Percentiles rank a stretch among this genome's conserved stretches.
Conservation (phyloP, 2,888 invertebrate genomes). For the Nycteola revayana region DNA sequence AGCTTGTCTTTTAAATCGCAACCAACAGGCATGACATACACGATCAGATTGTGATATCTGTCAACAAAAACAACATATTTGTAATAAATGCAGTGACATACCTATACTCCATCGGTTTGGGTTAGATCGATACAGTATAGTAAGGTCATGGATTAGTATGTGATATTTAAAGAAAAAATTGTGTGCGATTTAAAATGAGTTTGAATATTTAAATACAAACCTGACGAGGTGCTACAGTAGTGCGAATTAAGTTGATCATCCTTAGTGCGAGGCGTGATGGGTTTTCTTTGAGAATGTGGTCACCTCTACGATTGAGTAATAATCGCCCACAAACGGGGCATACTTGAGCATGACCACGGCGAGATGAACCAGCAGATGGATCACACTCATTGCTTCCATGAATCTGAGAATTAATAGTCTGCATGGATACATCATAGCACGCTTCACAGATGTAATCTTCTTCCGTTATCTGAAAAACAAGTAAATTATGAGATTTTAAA, state of each 20-base stretch:
- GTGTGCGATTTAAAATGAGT: too few species aligned
- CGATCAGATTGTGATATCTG: too few species aligned
- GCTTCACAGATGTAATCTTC: too few species aligned
- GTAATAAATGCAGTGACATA: conserved; percentile 3
- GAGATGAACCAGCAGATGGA: conserved; percentile 10
- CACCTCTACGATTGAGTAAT: conserved; percentile 7
- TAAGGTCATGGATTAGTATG: too few species aligned
- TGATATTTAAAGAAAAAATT: too few species aligned
- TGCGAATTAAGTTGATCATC: conserved; percentile 5
- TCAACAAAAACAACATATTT: conserved; percentile 3
- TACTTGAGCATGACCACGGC: conserved; percentile 10
- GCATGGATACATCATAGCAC: conserved; percentile 7
- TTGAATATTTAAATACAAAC: too few species aligned
- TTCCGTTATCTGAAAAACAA: conserved; percentile 5
- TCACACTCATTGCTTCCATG: conserved; percentile 10
- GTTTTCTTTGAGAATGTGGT: conserved; percentile 4
- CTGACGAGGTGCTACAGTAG: conserved; percentile 4
- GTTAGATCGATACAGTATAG: too few species aligned
- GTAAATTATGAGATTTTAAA: conserved; percentile 1
- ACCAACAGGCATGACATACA: conserved; percentile 15
- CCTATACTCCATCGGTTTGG: too few species aligned
- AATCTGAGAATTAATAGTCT: conserved; percentile 8
- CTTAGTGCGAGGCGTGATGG: conserved; percentile 6
- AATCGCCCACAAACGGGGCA: conserved; percentile 6
- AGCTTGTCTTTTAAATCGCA: conserved; percentile 12